These are phyloP conservation scores for Cavia aperea DNA, from an alignment of 2,113 vertebrate species.

Conservation along the genomic window DNA sequence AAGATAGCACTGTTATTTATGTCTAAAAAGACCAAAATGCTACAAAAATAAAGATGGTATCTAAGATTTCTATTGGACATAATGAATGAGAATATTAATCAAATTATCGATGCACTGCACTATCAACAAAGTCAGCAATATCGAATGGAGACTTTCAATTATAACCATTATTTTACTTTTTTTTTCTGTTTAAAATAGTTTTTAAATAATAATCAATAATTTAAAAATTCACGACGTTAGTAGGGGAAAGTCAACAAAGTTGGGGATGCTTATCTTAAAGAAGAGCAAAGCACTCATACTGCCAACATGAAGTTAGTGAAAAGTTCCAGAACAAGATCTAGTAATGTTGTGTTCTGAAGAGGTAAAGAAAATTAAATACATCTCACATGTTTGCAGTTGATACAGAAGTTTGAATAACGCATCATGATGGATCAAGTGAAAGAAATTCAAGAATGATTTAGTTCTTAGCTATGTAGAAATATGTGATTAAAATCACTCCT, in stretches of 20 bases:
- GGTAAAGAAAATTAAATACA: background rate
- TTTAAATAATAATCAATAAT: background rate
- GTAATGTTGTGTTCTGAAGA: background rate
- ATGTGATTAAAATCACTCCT: background rate
- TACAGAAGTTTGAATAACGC: background rate
- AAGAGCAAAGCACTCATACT: background rate
- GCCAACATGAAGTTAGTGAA: background rate
- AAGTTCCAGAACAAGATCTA: background rate
- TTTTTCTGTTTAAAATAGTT: background rate
- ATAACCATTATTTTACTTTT: background rate
- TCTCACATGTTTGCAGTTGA: background rate
- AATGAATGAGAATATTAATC: background rate
- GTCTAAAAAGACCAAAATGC: background rate
- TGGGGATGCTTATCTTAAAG: background rate
- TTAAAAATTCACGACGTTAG: background rate
- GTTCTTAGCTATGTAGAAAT: background rate
- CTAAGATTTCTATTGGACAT: background rate
- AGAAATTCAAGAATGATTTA: background rate
- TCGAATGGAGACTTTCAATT: background rate
- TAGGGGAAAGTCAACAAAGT: background rate
- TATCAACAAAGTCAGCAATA: background rate
- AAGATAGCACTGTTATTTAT: background rate
- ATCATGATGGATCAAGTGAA: background rate
- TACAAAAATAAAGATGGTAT: background rate
- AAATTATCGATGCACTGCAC: background rate